phyloP scores from a whole-genome alignment of 2,888 invertebrate species.

The Chymomyza fuscimana region DNA sequence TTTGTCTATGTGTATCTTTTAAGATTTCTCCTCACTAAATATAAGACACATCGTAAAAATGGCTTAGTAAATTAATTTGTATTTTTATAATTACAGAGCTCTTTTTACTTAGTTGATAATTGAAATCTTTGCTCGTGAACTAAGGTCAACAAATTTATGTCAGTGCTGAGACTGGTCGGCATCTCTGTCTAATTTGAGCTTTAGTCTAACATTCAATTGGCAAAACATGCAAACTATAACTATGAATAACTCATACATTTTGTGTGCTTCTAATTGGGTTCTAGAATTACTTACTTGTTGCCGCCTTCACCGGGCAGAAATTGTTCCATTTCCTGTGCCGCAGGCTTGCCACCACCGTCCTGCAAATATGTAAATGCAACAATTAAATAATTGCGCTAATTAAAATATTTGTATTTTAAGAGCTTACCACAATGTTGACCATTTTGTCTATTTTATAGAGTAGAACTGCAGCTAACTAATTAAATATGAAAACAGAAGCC shows the following conservation, averaged over 20 bases:
- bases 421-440: conserved; percentile 77
- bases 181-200: conserved; percentile 32
- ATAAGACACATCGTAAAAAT: background rate
- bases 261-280: background rate
- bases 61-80: background rate
- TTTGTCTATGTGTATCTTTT: too few relatives aligned
- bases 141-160: background rate
- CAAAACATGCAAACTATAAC: conserved; percentile 23
- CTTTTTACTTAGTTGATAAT: conserved; percentile 1
- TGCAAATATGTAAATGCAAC: conserved; percentile 33
- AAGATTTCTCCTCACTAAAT: background rate
- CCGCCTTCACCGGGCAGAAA: conserved; percentile 85
- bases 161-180: conserved; percentile 27
- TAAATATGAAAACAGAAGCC: conserved; percentile 1
- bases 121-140: background rate
- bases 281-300: conserved; percentile 70
- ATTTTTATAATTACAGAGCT: background rate
- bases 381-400: conserved; percentile 19
- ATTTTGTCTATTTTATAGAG: conserved; percentile 54
- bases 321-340: conserved; percentile 88
- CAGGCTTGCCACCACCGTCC: conserved; percentile 76
- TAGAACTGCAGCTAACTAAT: conserved; percentile 23
- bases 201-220: conserved; percentile 51
- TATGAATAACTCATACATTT: background rate
- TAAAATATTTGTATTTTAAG: conserved; percentile 16